Evolutionary conservation across 2,113 vertebrate genomes (phyloP).

Genomic region (Rutilus rutilus): DNA sequence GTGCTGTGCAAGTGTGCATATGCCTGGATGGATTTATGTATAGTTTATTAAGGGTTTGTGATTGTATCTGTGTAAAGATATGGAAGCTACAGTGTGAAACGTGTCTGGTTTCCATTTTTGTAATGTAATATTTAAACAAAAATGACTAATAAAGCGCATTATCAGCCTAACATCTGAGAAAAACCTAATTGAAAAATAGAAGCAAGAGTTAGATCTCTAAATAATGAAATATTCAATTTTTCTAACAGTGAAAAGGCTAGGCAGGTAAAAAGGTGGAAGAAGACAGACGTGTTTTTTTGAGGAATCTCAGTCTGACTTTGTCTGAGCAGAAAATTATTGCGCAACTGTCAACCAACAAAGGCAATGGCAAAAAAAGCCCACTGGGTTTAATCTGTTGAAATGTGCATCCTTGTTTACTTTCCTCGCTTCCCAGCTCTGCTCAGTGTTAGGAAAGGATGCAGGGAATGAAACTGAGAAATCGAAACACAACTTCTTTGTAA

Average conservation of each 20-base stretch:
- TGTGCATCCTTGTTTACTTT: neutral
- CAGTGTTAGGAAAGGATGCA: neutral
- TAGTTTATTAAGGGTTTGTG: neutral
- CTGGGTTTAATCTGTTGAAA: neutral
- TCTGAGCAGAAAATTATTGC: neutral
- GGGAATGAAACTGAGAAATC: neutral
- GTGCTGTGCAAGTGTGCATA: too few species aligned
- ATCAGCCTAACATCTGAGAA: neutral
- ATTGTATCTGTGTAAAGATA: neutral
- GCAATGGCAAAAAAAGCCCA: too few species aligned
- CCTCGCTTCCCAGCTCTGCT: neutral
- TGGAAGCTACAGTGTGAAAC: neutral
- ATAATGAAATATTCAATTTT: neutral
- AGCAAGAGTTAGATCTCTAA: neutral
- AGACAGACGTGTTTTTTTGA: neutral
- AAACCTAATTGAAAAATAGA: constrained; percentile 13
- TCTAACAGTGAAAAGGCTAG: neutral
- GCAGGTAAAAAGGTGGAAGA: neutral
- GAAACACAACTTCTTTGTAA: neutral
- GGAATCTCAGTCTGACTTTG: neutral
- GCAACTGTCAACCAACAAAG: neutral
- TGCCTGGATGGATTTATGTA: neutral
- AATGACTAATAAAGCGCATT: neutral
- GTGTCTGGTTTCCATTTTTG: neutral
- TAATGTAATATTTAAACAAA: neutral